Evolutionary conservation across 2,888 invertebrate species (phyloP).

Genomic region (Tachina lurida): DNA sequence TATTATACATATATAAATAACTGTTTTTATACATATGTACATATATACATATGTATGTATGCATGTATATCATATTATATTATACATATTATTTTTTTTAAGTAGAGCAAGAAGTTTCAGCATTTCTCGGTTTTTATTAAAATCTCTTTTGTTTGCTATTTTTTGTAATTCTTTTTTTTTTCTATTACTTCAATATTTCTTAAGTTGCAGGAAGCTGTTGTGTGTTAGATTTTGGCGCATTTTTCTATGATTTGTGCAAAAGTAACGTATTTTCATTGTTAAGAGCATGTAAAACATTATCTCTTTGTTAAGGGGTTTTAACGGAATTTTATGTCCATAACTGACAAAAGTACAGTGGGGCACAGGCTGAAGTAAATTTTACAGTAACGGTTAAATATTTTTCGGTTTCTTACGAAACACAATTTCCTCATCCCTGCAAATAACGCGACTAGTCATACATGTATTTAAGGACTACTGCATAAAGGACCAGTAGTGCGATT

Average conservation of each 20-base stretch:
- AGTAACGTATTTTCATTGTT: slow-evolving; percentile 61
- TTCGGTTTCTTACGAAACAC: no score
- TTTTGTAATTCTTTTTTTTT: slow-evolving; percentile 61
- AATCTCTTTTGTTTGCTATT: slow-evolving; percentile 49
- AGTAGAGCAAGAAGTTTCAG: background rate
- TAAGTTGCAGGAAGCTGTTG: slow-evolving; percentile 65
- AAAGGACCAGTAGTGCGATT: no score
- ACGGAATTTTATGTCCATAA: slow-evolving; percentile 4
- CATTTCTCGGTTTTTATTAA: slow-evolving; percentile 25
- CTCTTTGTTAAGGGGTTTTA: slow-evolving; percentile 23
- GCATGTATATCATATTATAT: background rate
- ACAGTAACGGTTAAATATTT: background rate
- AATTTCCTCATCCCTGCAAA: no score
- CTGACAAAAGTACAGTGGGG: no score
- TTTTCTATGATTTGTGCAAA: slow-evolving; percentile 26
- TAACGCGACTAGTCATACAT: no score
- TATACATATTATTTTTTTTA: slow-evolving; percentile 5
- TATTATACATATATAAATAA: slow-evolving; percentile 54
- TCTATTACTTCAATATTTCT: slow-evolving; percentile 27
- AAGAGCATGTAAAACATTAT: background rate
- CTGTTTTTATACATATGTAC: background rate
- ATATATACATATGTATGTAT: background rate
- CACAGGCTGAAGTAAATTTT: background rate
- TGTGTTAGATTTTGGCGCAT: slow-evolving; percentile 61
- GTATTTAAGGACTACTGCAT: no score